Conservation (phyloP, 2,797 vertebrate species). For the Tenualosa ilisha region DNA sequence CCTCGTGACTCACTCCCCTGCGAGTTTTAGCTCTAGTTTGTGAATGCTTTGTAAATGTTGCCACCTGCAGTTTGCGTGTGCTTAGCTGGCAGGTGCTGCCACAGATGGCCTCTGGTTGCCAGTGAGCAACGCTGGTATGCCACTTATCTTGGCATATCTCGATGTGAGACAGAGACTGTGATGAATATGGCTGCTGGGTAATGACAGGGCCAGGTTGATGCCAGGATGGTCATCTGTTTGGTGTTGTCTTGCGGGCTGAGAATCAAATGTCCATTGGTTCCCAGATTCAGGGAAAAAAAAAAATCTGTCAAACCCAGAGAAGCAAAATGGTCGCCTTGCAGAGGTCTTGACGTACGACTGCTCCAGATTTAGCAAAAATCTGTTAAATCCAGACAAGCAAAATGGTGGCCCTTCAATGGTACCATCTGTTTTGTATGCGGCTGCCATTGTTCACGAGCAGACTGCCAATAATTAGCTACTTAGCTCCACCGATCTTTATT, state of each 20-base stretch:
- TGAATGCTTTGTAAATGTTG: not conserved
- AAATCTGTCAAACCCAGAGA: not conserved
- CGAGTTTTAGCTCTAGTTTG: not conserved
- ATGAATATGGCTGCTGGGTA: not conserved
- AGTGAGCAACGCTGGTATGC: not conserved
- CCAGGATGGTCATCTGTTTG: not conserved
- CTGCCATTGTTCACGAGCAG: constrained; percentile 53
- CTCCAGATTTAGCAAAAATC: not conserved
- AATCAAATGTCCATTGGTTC: not conserved
- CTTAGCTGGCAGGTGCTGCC: not conserved
- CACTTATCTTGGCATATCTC: not conserved
- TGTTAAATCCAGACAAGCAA: not conserved
- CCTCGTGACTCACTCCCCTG: not conserved
- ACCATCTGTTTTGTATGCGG: constrained; percentile 55
- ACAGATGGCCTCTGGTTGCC: not conserved
- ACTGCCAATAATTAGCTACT: constrained; percentile 63
- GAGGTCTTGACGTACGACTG: not conserved
- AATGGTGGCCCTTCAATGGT: not conserved
- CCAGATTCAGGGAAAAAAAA: not conserved
- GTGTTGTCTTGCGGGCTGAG: not conserved
- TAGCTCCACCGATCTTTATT: constrained; percentile 67
- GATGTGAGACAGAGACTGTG: not conserved
- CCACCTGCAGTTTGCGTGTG: not conserved
- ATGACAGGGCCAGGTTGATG: not conserved
- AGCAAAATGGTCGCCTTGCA: not conserved